These are phyloP conservation scores for Colletes collaris DNA, from an alignment of 2,888 invertebrate species.

Conservation along the genomic window DNA sequence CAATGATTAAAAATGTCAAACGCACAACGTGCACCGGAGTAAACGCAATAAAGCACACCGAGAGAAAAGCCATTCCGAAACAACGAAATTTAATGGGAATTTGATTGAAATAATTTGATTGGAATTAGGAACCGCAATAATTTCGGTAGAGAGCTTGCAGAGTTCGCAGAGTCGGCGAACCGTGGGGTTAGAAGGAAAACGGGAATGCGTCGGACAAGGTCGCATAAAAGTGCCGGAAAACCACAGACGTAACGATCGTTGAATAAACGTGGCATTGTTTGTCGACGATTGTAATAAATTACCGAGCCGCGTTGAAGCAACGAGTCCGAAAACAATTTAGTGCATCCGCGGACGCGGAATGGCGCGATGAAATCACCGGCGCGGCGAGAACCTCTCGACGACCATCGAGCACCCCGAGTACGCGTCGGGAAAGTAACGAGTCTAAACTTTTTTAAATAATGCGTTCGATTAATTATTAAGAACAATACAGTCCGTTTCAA, in stretches of 20 bases:
- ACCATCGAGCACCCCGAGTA: background rate
- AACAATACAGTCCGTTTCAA: too few species aligned
- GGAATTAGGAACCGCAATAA: too few species aligned
- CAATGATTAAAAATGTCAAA: too few species aligned
- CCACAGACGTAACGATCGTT: background rate
- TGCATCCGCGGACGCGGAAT: background rate
- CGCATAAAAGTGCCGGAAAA: background rate
- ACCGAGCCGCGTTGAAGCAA: background rate
- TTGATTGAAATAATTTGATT: too few species aligned
- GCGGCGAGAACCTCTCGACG: constrained; percentile 1
- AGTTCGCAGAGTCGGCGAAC: background rate
- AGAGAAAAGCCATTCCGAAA: too few species aligned
- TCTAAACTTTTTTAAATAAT: too few species aligned
- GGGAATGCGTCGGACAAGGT: background rate
- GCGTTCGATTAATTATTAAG: too few species aligned
- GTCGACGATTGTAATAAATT: constrained; percentile 16
- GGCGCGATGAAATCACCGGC: background rate
- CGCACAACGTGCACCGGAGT: too few species aligned
- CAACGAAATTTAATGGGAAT: too few species aligned
- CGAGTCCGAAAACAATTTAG: constrained; percentile 22
- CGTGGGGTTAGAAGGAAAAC: background rate
- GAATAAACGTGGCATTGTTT: constrained; percentile 3
- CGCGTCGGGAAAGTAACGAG: too few species aligned
- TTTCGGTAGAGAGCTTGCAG: background rate
- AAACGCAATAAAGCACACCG: too few species aligned